phyloP scores from a whole-genome alignment of 2,888 invertebrate species.

The Pegoplata infirma region DNA sequence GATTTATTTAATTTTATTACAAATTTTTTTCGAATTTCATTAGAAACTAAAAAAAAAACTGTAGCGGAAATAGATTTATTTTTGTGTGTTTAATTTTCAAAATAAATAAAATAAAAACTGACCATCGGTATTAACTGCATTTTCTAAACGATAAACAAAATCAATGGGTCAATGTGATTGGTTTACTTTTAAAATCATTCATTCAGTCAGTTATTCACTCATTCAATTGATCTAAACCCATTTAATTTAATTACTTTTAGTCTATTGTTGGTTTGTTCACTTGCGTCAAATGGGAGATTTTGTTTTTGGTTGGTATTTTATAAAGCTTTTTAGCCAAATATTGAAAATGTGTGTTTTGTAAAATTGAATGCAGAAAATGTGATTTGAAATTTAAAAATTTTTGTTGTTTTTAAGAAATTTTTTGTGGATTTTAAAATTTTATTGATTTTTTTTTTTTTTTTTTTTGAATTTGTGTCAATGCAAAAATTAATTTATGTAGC shows the following conservation, averaged over 20 bases:
- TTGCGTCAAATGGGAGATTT: background rate
- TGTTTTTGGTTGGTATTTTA: background rate
- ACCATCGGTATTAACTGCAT: background rate
- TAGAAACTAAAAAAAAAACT: background rate
- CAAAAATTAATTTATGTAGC: background rate
- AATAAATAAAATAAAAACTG: background rate
- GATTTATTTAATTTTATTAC: conserved; percentile 10
- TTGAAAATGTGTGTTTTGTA: too few species aligned
- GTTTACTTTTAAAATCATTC: background rate
- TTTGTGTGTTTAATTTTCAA: background rate
- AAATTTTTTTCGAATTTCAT: background rate
- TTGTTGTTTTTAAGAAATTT: background rate
- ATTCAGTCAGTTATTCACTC: conserved; percentile 1
- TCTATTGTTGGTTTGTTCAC: background rate
- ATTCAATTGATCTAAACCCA: too few species aligned
- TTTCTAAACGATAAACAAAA: conserved; percentile 24
- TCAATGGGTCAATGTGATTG: conserved; percentile 54
- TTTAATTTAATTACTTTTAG: background rate
- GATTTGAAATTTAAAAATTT: background rate
- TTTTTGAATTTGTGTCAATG: background rate
- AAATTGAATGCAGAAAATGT: background rate
- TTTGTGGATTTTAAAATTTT: background rate
- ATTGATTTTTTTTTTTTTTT: background rate
- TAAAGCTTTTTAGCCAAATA: background rate
- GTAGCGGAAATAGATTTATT: background rate